Percentiles rank a stretch among this genome's conserved stretches.
Evolutionary conservation across 2,888 invertebrate species (phyloP).

Genomic region (Cordilura impudica): DNA sequence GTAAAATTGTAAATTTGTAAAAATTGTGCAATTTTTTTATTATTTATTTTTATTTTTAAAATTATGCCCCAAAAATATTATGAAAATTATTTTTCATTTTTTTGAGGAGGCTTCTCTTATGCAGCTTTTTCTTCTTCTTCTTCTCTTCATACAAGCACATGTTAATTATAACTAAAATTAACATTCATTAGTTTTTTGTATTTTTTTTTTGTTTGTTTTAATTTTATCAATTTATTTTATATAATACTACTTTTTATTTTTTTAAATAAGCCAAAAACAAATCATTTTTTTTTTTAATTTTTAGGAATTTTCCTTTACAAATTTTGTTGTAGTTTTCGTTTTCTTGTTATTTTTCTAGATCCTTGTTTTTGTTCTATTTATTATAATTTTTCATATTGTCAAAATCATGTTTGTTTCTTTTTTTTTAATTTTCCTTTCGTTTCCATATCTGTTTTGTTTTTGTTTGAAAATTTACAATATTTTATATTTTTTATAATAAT

Average conservation of each 20-base stretch:
- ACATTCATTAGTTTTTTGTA: constrained; percentile 58
- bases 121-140: too few relatives aligned
- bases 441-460: constrained; percentile 16
- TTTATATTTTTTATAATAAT: constrained; percentile 36
- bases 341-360: constrained; percentile 54
- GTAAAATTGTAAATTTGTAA: constrained; percentile 63
- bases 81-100: neutral
- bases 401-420: constrained; percentile 36
- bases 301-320: constrained; percentile 52
- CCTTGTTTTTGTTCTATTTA: constrained; percentile 46
- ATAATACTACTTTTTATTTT: constrained; percentile 64
- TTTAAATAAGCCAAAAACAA: constrained; percentile 60
- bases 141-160: constrained; percentile 58
- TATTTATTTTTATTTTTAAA: constrained; percentile 31
- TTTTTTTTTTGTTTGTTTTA: constrained; percentile 18
- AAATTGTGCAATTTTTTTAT: constrained; percentile 61
- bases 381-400: constrained; percentile 42
- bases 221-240: constrained; percentile 6
- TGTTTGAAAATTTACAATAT: constrained; percentile 7
- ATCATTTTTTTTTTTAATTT: constrained; percentile 30
- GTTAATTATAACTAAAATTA: constrained; percentile 60
- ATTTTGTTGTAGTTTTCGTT: neutral
- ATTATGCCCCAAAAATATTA: neutral
- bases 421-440: constrained; percentile 24
- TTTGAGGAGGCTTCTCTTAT: constrained; percentile 12